phyloP scores from a whole-genome alignment of 2,797 vertebrate species.

The Buphagus erythrorhynchus region DNA sequence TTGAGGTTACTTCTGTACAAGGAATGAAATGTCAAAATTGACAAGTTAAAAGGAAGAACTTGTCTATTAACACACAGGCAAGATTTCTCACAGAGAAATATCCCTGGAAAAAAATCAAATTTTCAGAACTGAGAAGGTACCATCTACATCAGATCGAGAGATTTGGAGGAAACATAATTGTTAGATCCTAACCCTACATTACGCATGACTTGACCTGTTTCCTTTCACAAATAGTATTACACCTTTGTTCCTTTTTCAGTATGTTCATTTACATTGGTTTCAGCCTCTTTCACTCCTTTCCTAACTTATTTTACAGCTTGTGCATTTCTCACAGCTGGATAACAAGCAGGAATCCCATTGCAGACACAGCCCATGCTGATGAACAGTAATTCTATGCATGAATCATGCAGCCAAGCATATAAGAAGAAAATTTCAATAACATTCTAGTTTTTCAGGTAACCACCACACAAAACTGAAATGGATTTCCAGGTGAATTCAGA shows the following conservation, averaged over 20 bases:
- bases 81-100: neutral
- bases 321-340: slow-evolving; percentile 50
- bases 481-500: slow-evolving; percentile 2
- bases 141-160: neutral
- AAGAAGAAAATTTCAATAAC: slow-evolving; percentile 34
- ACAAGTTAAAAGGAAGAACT: neutral
- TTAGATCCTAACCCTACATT: neutral
- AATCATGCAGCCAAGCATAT: slow-evolving; percentile 23
- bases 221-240: neutral
- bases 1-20: neutral
- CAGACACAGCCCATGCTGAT: slow-evolving; percentile 21
- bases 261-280: neutral
- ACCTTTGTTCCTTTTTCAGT: neutral
- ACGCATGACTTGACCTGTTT: neutral
- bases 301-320: slow-evolving; percentile 40
- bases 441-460: slow-evolving; percentile 2
- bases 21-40: neutral
- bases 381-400: slow-evolving; percentile 55
- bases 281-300: neutral
- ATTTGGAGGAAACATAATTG: neutral
- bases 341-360: slow-evolving; percentile 24
- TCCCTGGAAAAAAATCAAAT: neutral
- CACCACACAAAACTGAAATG: neutral
- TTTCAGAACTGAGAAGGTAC: neutral
- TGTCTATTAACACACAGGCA: neutral